These are phyloP conservation scores for Heterocephalus glaber DNA, from an alignment of 2,113 vertebrate species.

Conservation along the genomic window DNA sequence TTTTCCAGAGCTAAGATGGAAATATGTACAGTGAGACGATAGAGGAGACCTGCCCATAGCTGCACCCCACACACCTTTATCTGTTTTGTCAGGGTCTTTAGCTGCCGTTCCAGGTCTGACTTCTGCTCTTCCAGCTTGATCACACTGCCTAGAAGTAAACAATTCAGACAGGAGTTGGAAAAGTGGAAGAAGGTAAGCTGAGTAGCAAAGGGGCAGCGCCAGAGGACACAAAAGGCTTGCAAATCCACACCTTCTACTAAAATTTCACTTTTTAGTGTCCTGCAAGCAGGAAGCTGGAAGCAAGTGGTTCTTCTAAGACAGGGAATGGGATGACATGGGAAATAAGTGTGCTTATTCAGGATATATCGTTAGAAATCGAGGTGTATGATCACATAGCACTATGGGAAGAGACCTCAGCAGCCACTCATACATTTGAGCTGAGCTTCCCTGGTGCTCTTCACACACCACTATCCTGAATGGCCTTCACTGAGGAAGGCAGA, in stretches of 20 bases:
- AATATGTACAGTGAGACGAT: not conserved
- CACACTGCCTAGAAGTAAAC: conserved; percentile 87
- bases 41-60: not conserved
- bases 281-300: not conserved
- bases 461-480: not conserved
- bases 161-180: not conserved
- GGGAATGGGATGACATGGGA: not conserved
- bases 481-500: not conserved
- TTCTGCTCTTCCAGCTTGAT: conserved; percentile 95
- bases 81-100: conserved; percentile 91
- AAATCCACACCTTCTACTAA: not conserved
- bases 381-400: fast-evolving
- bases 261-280: not conserved
- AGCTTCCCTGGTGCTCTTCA: not conserved
- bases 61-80: conserved; percentile 89
- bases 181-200: not conserved
- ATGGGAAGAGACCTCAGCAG: not conserved
- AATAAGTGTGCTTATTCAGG: not conserved
- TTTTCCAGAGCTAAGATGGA: not conserved
- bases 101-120: conserved; percentile 91
- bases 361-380: not conserved
- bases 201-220: not conserved
- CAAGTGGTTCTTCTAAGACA: not conserved
- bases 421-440: fast-evolving
- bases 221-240: not conserved